Evolutionary conservation across 1,140 invertebrate species (phyloP), one percentile per base, ranked within the genome.

Genomic region (Dolichoris vasculosae): DNA sequence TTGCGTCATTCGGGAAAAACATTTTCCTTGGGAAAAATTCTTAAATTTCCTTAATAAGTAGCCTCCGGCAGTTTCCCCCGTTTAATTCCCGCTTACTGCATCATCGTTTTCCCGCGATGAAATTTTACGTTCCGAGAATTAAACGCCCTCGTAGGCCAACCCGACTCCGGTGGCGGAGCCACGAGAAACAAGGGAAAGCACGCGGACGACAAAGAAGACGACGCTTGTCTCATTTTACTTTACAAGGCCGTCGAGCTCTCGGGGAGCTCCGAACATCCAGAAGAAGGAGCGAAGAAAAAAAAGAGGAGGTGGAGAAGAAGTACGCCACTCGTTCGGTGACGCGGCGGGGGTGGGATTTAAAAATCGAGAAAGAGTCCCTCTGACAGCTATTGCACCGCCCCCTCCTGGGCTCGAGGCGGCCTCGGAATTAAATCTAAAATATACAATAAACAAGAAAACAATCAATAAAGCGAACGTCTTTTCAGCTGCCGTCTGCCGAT

Each of bases 361-460:
- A 93, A 93, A 93, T 90, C 91, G 92, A 91, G 91, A 87, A 91
- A 91, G 80, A 51, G 26, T 71, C 89, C 89, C 89, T 90, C 89
- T 92, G 92, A 93, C 92, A 93, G 92, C 92, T 93, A 93, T 93
- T 93, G 92, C 91, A 86, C 86, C 88, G 85, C 86, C 88, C 87
- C 88, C 84, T 55, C 32, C 64, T 46, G n/a, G 23, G 46, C 3
- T 59, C 55, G 55, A 59, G 23, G 55, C 87, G 87, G 85, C 89
- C 86, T 89, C 88, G 88, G 91, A 93, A 93, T 93, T 93, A 93
- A 93, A 93, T 93, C 90, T 92, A 92, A 93, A 93, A 93, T 93
- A 93, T 93, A 93, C 91, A 92, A 93, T 93, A 93, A 92, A 92
- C 91, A 92, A 91, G 92, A 88, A 90, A 90, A 92, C 91, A 93